A percentile compares a stretch with the other conserved stretches of the same genome.
phyloP scores from a whole-genome alignment of 2,113 vertebrate species.

The Entomyzon cyanotis region DNA sequence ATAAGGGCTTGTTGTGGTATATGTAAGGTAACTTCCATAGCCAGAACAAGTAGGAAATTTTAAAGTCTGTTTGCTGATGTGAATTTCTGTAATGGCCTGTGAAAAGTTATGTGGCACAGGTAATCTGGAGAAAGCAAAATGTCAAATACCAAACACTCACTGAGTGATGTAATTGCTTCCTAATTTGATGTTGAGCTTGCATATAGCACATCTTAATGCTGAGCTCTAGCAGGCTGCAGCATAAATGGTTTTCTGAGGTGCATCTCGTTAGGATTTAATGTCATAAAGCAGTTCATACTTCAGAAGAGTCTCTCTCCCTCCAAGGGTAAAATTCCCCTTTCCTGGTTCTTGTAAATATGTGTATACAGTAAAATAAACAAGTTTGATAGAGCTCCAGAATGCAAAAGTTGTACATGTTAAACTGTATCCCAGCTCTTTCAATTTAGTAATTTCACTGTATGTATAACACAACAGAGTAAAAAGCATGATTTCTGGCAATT shows the following conservation, averaged over 20 bases:
- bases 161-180: not conserved
- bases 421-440: not conserved
- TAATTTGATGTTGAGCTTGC: not conserved
- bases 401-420: not conserved
- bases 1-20: not conserved
- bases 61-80: constrained; percentile 22
- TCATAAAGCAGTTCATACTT: not conserved
- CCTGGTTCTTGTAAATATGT: not conserved
- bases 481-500: not conserved
- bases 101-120: not conserved
- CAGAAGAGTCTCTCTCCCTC: not conserved
- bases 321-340: not conserved
- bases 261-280: not conserved
- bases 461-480: not conserved
- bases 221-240: not conserved
- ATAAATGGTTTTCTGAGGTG: not conserved
- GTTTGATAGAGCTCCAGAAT: not conserved
- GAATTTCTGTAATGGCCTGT: not conserved
- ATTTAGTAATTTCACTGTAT: not conserved
- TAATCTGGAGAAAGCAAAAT: constrained; percentile 29
- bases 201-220: not conserved
- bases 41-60: constrained; percentile 13
- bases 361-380: not conserved
- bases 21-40: not conserved
- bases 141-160: not conserved